These are phyloP conservation scores for Coecobrya sp. DNA, from an alignment of 2,888 invertebrate genomes.

Conservation along the genomic window DNA sequence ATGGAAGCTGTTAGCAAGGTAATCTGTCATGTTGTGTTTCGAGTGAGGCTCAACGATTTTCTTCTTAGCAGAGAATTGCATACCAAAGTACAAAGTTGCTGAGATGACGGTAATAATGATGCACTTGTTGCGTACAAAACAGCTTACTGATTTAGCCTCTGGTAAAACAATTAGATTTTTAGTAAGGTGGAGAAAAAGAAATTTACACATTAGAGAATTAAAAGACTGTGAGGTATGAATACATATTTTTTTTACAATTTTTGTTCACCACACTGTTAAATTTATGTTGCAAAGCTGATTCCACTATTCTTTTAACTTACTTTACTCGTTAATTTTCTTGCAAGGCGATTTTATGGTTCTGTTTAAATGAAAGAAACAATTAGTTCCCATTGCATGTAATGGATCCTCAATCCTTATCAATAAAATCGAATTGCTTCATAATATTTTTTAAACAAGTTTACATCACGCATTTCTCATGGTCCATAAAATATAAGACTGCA, in stretches of 20 bases:
- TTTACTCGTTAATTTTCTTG: slow-evolving; percentile 17
- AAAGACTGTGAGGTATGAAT: slow-evolving; percentile 25
- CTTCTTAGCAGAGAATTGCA: slow-evolving; percentile 1
- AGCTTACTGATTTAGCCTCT: background rate
- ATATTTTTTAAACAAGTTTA: background rate
- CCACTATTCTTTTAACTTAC: background rate
- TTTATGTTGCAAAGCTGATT: background rate
- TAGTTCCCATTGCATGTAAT: background rate
- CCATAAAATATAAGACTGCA: slow-evolving; percentile 6
- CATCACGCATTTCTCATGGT: slow-evolving; percentile 15
- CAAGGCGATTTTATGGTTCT: background rate
- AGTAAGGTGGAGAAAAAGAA: slow-evolving; percentile 19
- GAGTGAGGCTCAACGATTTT: slow-evolving; percentile 6
- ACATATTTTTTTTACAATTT: background rate
- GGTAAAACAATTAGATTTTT: slow-evolving; percentile 31
- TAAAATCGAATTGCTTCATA: slow-evolving; percentile 24
- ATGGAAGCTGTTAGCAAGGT: slow-evolving; percentile 79
- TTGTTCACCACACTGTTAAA: background rate
- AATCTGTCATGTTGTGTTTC: slow-evolving; percentile 77
- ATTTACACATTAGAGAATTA: slow-evolving; percentile 47
- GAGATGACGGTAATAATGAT: slow-evolving; percentile 21
- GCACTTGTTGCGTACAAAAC: slow-evolving; percentile 56
- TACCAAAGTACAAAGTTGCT: slow-evolving; percentile 22
- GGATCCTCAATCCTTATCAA: background rate
- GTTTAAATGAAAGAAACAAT: background rate